Percentiles rank a stretch among this genome's conserved stretches.
These are phyloP conservation scores for Eristalinus aeneus DNA, from an alignment of 2,888 invertebrate genomes.

Conservation along the genomic window DNA sequence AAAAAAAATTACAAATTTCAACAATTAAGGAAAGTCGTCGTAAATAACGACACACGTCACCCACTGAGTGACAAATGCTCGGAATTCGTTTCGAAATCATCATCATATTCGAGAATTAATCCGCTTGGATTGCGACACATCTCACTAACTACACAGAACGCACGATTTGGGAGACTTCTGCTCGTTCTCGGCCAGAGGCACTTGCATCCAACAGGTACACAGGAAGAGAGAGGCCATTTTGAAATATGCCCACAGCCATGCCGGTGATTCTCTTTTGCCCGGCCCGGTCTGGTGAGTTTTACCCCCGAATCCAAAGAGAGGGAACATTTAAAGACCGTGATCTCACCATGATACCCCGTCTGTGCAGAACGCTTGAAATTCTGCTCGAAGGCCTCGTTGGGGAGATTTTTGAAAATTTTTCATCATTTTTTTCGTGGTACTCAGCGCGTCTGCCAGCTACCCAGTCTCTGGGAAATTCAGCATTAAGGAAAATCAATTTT, in stretches of 20 bases:
- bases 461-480: conserved; percentile 20
- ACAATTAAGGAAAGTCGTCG: conserved; percentile 34
- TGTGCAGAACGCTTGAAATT: conserved; percentile 54
- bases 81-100: conserved; percentile 66
- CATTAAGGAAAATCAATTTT: conserved; percentile 32
- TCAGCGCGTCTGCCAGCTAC: conserved; percentile 43
- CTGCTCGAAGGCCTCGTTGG: conserved; percentile 55
- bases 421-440: conserved; percentile 38
- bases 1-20: conserved; percentile 32
- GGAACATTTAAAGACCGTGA: conserved; percentile 68
- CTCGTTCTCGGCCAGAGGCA: conserved; percentile 12
- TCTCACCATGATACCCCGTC: conserved; percentile 56
- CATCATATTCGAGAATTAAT: conserved; percentile 59
- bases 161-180: conserved; percentile 40
- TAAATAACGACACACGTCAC: conserved; percentile 57
- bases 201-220: conserved; percentile 15
- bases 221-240: conserved; percentile 40
- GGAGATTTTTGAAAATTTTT: conserved; percentile 52
- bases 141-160: conserved; percentile 49
- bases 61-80: conserved; percentile 55
- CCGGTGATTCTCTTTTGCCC: conserved; percentile 43
- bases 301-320: conserved; percentile 34
- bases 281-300: conserved; percentile 54
- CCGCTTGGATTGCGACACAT: conserved; percentile 62
- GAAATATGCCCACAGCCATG: background rate